Evolutionary conservation across 2,113 vertebrate genomes (phyloP), one percentile per base, ranked within the genome.

Genomic region (Rhinogobius similis): DNA sequence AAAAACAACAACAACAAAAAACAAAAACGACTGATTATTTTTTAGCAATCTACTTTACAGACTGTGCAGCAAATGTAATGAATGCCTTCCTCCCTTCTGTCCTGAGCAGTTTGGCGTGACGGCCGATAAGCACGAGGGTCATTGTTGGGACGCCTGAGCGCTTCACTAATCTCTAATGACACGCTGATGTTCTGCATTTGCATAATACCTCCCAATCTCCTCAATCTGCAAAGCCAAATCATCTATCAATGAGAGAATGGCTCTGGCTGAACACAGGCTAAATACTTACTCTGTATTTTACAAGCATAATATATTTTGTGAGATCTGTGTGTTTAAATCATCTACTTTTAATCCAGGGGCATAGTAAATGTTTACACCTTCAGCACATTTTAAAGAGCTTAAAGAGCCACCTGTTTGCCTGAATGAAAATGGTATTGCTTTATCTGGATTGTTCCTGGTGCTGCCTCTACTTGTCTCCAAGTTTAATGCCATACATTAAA

Each of bases 181-280:
- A 79, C 8, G 9, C 67, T 66, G 62, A 84, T 82, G 78, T 67
- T 58, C 82, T 23, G 70, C 74, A 85, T 86, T 82, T 82, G 69
- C 69, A 85, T 86, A 83, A 79, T 68, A 68, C 68, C 39, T 68
- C 76, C 48, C 24, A 79, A 72, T 72, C 69, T 62, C 67, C 82
- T 62, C 32, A 36, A 8, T 36, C 84, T 72, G 86, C 76, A 77
- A 72, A 66, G 26, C 68, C 10, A 39, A 58, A 75, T 64, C 73
- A 24, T 85, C 66, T 80, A 77, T 84, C 76, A 79, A 39, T 69
- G 71, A 79, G 75, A 41, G 79, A 75, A 41, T 21, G 59, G 63
- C 70, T 3, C 14, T 61, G 73, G 39, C 78, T 43, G 63, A 52
- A 76, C 12, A 55, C 64, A 79, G 78, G 62, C 82, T 87, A 89